A percentile compares a stretch with the other conserved stretches of the same genome.
These are phyloP conservation scores for Oryctolagus cuniculus DNA, from an alignment of 2,113 vertebrate genomes.

Conservation along the genomic window mOryCun1.1 NC_091432.1:54064001-54064500, in stretches of 20 bases:
- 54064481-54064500: too few relatives aligned
- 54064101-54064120: not conserved
- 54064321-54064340: not conserved
- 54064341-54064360: not conserved
- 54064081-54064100: slow-evolving; percentile 7
- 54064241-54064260: not conserved
- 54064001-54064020: not conserved
- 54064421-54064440: not conserved
- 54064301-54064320: not conserved
- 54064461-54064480: not conserved
- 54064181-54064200: not conserved
- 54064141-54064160: not conserved
- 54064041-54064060: slow-evolving; percentile 6
- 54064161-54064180: not conserved
- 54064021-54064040: not conserved
- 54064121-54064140: not conserved
- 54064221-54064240: rapidly evolving
- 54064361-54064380: not conserved
- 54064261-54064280: not conserved
- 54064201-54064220: not conserved
- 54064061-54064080: not conserved
- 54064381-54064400: not conserved
- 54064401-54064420: not conserved
- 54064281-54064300: not conserved
- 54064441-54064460: not conserved